Evolutionary conservation across 2,113 vertebrate genomes (phyloP).

Genomic region (Anser cygnoides): DNA sequence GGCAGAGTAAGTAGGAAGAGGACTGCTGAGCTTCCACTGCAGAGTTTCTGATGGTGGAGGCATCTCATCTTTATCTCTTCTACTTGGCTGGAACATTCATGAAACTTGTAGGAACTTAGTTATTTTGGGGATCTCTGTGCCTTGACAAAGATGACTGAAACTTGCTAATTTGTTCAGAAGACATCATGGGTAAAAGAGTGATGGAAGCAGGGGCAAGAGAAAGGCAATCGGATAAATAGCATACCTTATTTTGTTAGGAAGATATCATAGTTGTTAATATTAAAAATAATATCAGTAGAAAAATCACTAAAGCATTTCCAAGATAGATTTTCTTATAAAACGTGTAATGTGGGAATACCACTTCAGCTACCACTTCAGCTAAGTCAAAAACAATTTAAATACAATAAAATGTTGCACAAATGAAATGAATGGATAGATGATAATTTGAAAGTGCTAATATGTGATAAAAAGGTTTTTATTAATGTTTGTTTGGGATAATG

Average conservation of each 20-base stretch:
- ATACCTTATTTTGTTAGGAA: neutral
- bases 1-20: neutral
- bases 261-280: neutral
- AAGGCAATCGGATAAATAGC: neutral
- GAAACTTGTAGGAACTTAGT: neutral
- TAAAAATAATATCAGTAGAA: neutral
- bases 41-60: neutral
- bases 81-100: neutral
- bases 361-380: neutral
- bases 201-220: neutral
- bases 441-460: neutral
- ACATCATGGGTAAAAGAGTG: neutral
- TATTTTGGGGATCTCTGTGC: neutral
- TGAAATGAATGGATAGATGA: neutral
- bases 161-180: neutral
- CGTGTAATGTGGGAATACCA: neutral
- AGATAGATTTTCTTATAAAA: neutral
- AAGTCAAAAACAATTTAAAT: neutral
- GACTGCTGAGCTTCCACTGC: neutral
- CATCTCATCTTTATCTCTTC: neutral
- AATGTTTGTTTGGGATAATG: neutral
- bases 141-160: neutral
- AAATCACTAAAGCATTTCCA: neutral
- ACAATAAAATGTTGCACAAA: neutral
- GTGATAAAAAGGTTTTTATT: neutral